Evolutionary conservation across 2,888 invertebrate species (phyloP).

Genomic region (Mesorhabditis sp.): DNA sequence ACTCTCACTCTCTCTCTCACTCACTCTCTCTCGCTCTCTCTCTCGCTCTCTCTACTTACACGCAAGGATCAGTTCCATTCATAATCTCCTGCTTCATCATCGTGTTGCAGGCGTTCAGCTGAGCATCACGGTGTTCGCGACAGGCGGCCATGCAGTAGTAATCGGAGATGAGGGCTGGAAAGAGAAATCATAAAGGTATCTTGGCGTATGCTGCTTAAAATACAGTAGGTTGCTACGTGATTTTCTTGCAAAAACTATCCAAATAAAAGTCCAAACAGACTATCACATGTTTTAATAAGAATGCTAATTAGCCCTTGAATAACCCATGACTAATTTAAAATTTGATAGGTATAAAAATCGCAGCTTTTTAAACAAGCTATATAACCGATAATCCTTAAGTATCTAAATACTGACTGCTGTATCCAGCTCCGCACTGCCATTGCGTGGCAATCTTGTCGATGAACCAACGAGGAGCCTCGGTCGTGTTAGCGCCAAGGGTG

Average conservation of each 20-base stretch:
- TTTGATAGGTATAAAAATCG: too few species aligned
- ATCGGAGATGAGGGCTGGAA: background rate
- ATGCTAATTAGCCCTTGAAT: too few species aligned
- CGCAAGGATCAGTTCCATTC: background rate
- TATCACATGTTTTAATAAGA: too few species aligned
- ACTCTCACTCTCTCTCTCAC: too few species aligned
- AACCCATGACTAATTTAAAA: too few species aligned
- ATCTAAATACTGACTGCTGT: background rate
- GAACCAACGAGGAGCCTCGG: background rate
- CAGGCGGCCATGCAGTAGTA: conserved; percentile 2
- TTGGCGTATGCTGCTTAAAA: too few species aligned
- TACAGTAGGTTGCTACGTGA: too few species aligned
- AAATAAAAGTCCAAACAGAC: too few species aligned
- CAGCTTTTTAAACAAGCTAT: too few species aligned
- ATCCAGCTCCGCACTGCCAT: background rate
- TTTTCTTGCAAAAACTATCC: too few species aligned
- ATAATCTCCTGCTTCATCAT: background rate
- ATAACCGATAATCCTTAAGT: too few species aligned
- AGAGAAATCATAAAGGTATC: background rate
- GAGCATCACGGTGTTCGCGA: background rate
- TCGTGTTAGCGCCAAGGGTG: background rate
- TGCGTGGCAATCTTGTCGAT: background rate
- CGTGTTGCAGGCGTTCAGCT: background rate
- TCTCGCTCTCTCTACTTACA: background rate
- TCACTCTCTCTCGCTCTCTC: too few species aligned